Evolutionary conservation across 2,113 vertebrate genomes (phyloP), one percentile per base, ranked within the genome.

Genomic region (Piprites chloris): DNA sequence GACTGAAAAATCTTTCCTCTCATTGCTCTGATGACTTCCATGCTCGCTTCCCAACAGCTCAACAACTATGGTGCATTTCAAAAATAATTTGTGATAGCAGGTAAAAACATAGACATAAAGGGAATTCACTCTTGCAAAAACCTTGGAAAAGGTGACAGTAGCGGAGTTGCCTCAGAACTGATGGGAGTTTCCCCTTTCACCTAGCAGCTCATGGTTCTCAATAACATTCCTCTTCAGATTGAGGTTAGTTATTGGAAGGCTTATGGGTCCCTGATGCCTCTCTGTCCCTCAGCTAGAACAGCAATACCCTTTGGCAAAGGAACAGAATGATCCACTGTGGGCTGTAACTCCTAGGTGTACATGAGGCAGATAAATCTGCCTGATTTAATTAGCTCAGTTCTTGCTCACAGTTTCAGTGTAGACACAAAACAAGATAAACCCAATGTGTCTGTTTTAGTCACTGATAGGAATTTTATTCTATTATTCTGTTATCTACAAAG

Each of bases 401-500:
- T 93, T 95, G 83, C 76, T 95, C 92, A 93, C 49, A 87, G 85
- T 96, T 95, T 96, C 95, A 95, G 32, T 87, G 73, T 86, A 93
- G 76, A 92, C 93, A 61, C 56, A 89, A 86, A 95, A 85, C 68
- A 90, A 95, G 73, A 95, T 89, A 92, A 93, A 78, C 27, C 7
- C 1, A 87, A 46, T 1, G 6, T 8, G 2, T 91, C 75, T 91
- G 71, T 20, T 88, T 90, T 37, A 85, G 52, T 71, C 42, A 77
- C 41, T 61, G 90, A 83, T 58, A 92, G 73, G 86, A 81, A 78
- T 68, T 86, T 69, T 53, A 69, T 85, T 91, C 27, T 96, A 23
- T 75, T 90, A 92, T 84, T 94, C 30, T 95, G 33, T 73, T 90
- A 86, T 77, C 92, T 95, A 90, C 88, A 95, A 95, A 93, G 88